A percentile compares a stretch with the other conserved stretches of the same genome.
Conservation (phyloP, 1,140 invertebrate species). For the Phymastichus coffea region DNA sequence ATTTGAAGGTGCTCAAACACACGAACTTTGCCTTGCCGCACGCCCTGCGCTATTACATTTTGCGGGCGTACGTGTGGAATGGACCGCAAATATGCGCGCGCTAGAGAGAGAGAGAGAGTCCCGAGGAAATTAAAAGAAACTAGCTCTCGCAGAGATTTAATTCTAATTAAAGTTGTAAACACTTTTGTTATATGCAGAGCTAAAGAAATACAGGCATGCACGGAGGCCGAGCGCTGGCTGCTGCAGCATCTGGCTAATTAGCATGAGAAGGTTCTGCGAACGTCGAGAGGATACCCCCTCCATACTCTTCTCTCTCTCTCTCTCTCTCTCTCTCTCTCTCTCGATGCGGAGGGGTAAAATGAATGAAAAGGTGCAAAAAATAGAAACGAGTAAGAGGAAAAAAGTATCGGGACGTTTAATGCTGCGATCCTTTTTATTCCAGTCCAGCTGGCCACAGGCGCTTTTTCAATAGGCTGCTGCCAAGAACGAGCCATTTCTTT, state of each 20-base stretch:
- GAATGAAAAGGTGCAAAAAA: slow-evolving; percentile 17
- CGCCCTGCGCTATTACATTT: too few species aligned
- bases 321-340: neutral
- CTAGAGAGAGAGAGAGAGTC: too few species aligned
- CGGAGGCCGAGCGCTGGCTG: too few species aligned
- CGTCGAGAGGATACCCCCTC: neutral
- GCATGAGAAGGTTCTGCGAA: too few species aligned
- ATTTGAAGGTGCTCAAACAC: too few species aligned
- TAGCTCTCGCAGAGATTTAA: slow-evolving; percentile 1
- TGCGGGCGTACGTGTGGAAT: too few species aligned
- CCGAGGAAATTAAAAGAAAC: neutral
- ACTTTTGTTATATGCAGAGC: slow-evolving; percentile 1
- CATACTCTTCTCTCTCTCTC: neutral
- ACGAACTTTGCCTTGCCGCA: too few species aligned
- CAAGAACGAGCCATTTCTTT: slow-evolving; percentile 15
- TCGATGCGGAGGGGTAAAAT: slow-evolving; percentile 18
- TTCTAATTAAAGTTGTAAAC: slow-evolving; percentile 20
- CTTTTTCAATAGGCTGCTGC: neutral
- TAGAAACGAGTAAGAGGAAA: too few species aligned
- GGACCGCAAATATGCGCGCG: too few species aligned
- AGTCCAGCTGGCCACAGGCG: neutral
- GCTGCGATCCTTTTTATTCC: neutral
- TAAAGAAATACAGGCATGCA: neutral
- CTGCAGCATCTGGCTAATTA: slow-evolving; percentile 20
- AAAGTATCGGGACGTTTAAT: neutral